Base-by-base conservation (phyloP, 2,888 invertebrate genomes). In the Temnothorax rugatulus region DNA sequence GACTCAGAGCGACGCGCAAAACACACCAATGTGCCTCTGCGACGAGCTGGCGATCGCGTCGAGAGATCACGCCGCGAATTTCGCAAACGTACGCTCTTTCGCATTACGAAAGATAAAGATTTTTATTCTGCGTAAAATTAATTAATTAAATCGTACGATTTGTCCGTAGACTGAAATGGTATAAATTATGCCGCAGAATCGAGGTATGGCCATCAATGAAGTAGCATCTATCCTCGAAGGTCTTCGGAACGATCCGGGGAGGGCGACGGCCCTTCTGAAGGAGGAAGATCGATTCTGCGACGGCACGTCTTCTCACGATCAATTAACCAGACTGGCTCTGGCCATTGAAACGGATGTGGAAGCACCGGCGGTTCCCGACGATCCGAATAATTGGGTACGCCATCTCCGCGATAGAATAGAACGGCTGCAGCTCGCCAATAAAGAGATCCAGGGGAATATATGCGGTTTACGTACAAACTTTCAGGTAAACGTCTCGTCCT, bases 241-340 rank as follows among this genome's bases (percentile, higher is more conserved):
- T 4, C 83, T 93, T n/a, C 87, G 88, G 25, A 88, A 76, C 18
- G 85, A 91, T 74, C 86, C 91, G 0, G 86, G 88, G 5, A 89
- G 84, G 21, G 88, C 88, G 5, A 77, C 85, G 54, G 71, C 84
- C 5, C 84, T 90, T 21, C 82, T 92, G 18, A 90, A 91, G 4
- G 92, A 93, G 73, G 92, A 92, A 74, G 92, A 93, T 85, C 89
- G 90, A 69, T 93, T 92, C 66, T 89, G 82, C 79, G 85, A 89
- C 29, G 82, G 86, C 59, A 90, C 84, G 18, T 92, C 92, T 4
- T 87, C 90, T 50, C 93, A 93, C 82, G 93, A 92, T 86, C 90
- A 89, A 69, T 84, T 92, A 63, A 91, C 93, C 81, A 93, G 93
- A 89, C 90, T 93, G 83, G 92, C 92, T 21, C 87, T 93, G 81